Evolutionary conservation across 2,797 vertebrate species (phyloP), one percentile per base, ranked within the genome.

Genomic region (Rhadinocentrus ornatus): DNA sequence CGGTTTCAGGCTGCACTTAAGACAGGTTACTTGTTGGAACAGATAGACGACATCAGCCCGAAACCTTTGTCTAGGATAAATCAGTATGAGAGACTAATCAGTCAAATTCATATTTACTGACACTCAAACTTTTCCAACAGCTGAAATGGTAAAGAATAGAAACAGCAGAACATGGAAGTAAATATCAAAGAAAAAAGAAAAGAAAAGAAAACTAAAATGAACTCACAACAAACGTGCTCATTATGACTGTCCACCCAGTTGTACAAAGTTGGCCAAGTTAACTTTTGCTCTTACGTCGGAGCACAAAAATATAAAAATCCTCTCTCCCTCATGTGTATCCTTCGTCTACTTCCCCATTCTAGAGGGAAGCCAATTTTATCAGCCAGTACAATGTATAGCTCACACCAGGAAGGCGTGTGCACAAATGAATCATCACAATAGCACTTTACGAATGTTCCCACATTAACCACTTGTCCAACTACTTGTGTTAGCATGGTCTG

Each of bases 291-390:
- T 73, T 64, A 59, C 1, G 13, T 69, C 54, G 2, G 41, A 77
- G 61, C 32, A 61, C 53, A 37, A 76, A 22, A 75, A 50, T 58
- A 12, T 56, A 10, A 77, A 66, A 75, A 44, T 4, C 57, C 67
- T 81, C 69, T 71, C 59, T 80, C 59, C 62, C 59, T 80, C 73
- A 15, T 37, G 12, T 54, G 50, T 57, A 58, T 46, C 56, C 27
- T 32, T 9, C 3, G 0, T 55, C 24, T 76, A 92, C 92, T 95
- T 95, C 94, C 93, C 87, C 75, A 86, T 93, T 89, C 81, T 77
- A 88, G 69, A 82, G 90, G 90, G 92, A 95, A 94, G 90, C 84
- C 80, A 52, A 11, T 39, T 83, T 82, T 86, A 91, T 91, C 89
- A 86, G 73, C 24, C 2, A 0, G 15, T 48, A 72, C 53, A 32